Evolutionary conservation across 2,797 vertebrate genomes (phyloP).

Genomic region (Sus cebifrons): DNA sequence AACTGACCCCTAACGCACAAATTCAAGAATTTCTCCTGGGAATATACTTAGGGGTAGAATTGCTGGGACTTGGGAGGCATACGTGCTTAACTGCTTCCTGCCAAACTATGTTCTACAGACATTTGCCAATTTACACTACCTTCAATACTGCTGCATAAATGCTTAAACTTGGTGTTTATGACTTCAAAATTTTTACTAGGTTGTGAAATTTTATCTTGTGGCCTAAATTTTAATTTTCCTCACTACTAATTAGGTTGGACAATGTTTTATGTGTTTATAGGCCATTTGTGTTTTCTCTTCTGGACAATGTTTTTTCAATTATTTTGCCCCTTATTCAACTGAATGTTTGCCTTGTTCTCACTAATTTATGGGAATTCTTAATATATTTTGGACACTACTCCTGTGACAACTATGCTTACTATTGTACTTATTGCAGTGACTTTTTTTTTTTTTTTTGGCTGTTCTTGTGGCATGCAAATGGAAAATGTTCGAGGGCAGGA

Average conservation of each 20-base stretch:
- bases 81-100: background rate
- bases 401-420: background rate
- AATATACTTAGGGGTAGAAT: background rate
- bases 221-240: background rate
- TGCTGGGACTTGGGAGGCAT: background rate
- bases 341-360: background rate
- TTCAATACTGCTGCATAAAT: background rate
- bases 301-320: background rate
- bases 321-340: background rate
- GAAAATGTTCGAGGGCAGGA: too few relatives aligned
- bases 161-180: background rate
- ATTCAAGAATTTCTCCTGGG: background rate
- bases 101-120: background rate
- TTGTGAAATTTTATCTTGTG: background rate
- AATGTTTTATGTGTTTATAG: background rate
- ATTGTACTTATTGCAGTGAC: background rate
- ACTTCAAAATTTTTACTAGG: background rate
- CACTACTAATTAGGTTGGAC: background rate
- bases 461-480: too few relatives aligned
- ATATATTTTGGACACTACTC: background rate
- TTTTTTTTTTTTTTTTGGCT: background rate
- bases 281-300: background rate
- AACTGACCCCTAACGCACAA: too few relatives aligned
- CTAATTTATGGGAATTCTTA: slow-evolving; percentile 6
- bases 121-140: background rate